Base-by-base conservation (phyloP, 1,140 invertebrate species). In the Rhagoletis pomonella region DNA sequence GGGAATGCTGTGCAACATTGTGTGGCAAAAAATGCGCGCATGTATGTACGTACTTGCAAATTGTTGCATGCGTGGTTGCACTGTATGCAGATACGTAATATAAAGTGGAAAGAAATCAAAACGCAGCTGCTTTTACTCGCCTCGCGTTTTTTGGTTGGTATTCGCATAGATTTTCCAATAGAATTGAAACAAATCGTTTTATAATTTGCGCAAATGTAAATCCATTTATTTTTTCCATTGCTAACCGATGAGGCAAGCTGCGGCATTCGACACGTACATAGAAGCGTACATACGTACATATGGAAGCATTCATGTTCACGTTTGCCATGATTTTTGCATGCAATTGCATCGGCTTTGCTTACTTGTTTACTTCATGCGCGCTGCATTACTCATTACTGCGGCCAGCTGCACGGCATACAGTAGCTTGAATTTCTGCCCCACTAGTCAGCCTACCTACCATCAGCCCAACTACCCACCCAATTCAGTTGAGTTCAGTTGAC, bases 121-220 rank as follows among this genome's bases (percentile, higher is more conserved):
- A 29, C 1, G 29, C 29, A 29, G 29, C 29, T 29, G 29, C 29
- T 29, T 29, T 29, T 29, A 29, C 29, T 29, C 29, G 29, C 29
- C 29, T 29, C 29, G 29, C 1, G 0, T 29, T 29, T 29, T 29
- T 29, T 29, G 29, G 0, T 55, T 47, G 19, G 50, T 29, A 3
- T 58, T 39, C 39, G n/a, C 47, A 29, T 73, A 6, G 12, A 19
- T 60, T 81, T 59, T 84, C 77, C 55, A 84, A 84, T 50, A 47
- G 50, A 67, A 65, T 84, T 73, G 58, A 86, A 86, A 88, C 87
- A 88, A 88, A 88, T 88, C 85, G 85, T 87, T 88, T 88, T 88
- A 88, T 88, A 88, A 88, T 88, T 88, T 88, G 59, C 44, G 69
- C 69, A 62, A 88, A 88, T 88, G 87, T 88, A 86, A 65, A 65